Evolutionary conservation across 2,888 invertebrate genomes (phyloP).

Genomic region (Spisula subtruncata): DNA sequence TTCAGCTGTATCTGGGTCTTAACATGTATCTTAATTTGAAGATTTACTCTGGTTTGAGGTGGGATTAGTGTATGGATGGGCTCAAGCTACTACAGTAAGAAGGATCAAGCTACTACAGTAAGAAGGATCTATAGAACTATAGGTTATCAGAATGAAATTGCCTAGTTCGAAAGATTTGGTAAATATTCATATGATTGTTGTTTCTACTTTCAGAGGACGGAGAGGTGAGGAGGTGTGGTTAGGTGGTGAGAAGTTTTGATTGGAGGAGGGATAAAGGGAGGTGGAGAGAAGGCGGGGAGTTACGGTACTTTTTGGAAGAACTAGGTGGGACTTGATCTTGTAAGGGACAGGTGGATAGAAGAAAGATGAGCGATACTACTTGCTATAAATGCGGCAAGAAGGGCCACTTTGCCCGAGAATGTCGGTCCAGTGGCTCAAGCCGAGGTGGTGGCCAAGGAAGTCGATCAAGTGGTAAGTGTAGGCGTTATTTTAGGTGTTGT

Average conservation of each 20-base stretch:
- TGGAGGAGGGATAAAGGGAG: slow-evolving; percentile 50
- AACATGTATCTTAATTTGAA: too few relatives aligned
- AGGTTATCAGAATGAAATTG: too few relatives aligned
- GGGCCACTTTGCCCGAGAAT: slow-evolving; percentile 88
- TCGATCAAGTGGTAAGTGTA: slow-evolving; percentile 51
- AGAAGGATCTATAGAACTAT: too few relatives aligned
- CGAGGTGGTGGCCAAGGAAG: slow-evolving; percentile 60
- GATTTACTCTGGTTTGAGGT: too few relatives aligned
- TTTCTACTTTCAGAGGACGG: slow-evolving; percentile 26
- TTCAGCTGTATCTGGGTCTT: too few relatives aligned
- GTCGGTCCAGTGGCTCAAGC: slow-evolving; percentile 74
- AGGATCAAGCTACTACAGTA: too few relatives aligned
- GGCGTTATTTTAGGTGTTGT: too few relatives aligned
- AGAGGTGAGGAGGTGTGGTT: slow-evolving; percentile 55
- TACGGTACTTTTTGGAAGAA: not conserved
- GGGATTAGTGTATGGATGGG: too few relatives aligned
- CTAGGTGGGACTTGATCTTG: not conserved
- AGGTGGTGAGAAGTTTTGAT: slow-evolving; percentile 56
- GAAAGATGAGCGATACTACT: slow-evolving; percentile 90
- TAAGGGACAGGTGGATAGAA: not conserved
- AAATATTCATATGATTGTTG: not conserved
- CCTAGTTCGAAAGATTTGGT: too few relatives aligned
- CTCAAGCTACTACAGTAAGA: too few relatives aligned
- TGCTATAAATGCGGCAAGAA: slow-evolving; percentile 98
- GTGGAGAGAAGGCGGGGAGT: not conserved